Base-by-base conservation (phyloP, 1,140 invertebrate genomes). In the Rhyacophila brunnea region DNA sequence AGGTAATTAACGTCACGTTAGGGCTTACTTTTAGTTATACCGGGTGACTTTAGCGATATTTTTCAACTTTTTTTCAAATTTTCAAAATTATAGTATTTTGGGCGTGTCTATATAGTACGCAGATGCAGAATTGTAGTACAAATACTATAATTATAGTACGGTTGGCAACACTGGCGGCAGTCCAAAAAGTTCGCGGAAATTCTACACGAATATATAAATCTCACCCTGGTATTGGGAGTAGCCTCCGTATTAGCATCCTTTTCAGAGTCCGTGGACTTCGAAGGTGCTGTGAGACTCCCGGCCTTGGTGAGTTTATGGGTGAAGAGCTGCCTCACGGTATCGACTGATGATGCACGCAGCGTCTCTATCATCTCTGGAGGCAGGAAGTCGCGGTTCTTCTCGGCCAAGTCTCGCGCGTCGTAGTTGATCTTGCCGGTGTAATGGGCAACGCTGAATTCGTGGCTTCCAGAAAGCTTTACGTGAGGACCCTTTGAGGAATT, bases 331-430 rank as follows among this genome's bases (percentile, higher is more conserved):
- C 85, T 85, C n/a, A 96, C 78, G 6, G 84, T 79, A n/a, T 77
- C 71, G 73, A 89, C 84, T 10, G 77, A 80, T 0, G 93, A 96
- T 11, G 83, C 80, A 68, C 93, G 80, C 75, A 96, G 80, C 3
- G 91, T 87, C 71, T 90, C 87, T 46, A 89, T 87, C 73, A 95
- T 87, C 75, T 95, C 93, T 0, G 88, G 88, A 1, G 93, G 87
- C 9, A 95, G 75, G 67, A 93, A 93, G 70, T 96, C 93, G 38
- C 90, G 83, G 77, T 96, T 96, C 71, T 92, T 94, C 60, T 90
- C 87, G 2, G 90, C 80, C 71, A 96, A 91, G 68, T 91, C 87
- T 52, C 82, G 80, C 0, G 85, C 85, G 68, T 93, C 87, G 69
- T 96, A 96, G 47, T 83, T 81, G 6, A 93, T 82, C 75, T 87